These are phyloP conservation scores for Nanger granti DNA, from an alignment of 2,113 vertebrate genomes.

Conservation along the genomic window DNA sequence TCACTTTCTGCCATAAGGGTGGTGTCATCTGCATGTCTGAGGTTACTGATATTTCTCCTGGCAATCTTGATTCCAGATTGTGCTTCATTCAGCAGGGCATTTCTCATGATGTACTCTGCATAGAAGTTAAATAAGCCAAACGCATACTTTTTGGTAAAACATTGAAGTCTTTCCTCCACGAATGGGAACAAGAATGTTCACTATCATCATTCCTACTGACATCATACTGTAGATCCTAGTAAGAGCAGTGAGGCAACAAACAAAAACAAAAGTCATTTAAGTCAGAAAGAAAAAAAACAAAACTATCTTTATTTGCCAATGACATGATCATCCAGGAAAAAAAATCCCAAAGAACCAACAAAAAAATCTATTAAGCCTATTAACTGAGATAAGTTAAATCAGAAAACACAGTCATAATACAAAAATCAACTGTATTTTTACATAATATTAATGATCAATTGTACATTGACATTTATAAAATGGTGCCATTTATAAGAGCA, in stretches of 20 bases:
- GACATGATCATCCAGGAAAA: background rate
- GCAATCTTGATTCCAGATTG: background rate
- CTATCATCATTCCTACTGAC: background rate
- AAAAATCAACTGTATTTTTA: background rate
- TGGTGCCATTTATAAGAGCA: background rate
- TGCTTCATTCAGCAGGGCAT: background rate
- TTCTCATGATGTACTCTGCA: background rate
- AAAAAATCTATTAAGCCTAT: background rate
- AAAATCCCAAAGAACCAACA: background rate
- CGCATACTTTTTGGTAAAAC: background rate
- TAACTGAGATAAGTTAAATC: background rate
- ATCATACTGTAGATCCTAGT: background rate
- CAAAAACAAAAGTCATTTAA: background rate
- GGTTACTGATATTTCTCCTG: background rate
- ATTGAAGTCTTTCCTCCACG: background rate
- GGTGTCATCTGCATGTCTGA: background rate
- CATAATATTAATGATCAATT: background rate
- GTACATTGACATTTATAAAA: background rate
- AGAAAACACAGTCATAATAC: background rate
- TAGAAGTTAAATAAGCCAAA: background rate
- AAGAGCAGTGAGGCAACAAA: background rate
- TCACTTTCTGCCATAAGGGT: background rate
- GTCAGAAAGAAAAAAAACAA: background rate
- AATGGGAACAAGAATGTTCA: background rate
- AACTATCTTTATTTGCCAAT: background rate